Conservation (phyloP, 2,797 vertebrate genomes). For the Heteromormyrus szaboi region DNA sequence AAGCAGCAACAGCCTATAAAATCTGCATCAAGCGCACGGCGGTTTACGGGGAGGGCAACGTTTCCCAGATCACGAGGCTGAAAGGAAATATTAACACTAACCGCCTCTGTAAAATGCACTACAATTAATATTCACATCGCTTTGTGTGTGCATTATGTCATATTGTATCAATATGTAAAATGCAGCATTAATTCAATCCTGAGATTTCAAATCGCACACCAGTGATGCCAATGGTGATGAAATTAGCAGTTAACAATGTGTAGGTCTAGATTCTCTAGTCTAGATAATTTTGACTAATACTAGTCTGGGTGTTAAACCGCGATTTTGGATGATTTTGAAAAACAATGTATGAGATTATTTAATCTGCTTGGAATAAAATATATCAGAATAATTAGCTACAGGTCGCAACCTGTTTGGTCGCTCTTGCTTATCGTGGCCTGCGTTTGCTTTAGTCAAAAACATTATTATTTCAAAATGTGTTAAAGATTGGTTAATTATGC, state of each 20-base stretch:
- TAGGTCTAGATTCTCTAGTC: background rate
- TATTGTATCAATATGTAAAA: background rate
- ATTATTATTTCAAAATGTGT: background rate
- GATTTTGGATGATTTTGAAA: background rate
- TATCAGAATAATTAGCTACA: background rate
- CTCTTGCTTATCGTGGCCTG: background rate
- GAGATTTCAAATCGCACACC: background rate
- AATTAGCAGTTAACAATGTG: background rate
- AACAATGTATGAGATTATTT: background rate
- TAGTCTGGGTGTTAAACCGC: conserved; percentile 11
- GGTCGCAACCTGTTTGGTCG: background rate
- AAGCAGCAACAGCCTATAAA: conserved; percentile 13
- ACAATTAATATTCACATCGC: background rate
- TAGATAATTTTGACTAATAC: background rate
- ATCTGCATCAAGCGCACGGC: background rate
- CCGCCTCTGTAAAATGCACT: background rate
- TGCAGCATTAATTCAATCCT: background rate
- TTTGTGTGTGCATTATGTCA: background rate
- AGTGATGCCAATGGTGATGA: background rate
- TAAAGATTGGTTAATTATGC: conserved; percentile 13
- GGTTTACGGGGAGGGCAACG: background rate
- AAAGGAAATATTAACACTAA: background rate
- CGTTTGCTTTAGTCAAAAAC: background rate
- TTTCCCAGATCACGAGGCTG: background rate
- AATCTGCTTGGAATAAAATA: background rate